These are phyloP conservation scores for Hipparchia sbordonii DNA, from an alignment of 2,888 invertebrate genomes.

Conservation along the genomic window DNA sequence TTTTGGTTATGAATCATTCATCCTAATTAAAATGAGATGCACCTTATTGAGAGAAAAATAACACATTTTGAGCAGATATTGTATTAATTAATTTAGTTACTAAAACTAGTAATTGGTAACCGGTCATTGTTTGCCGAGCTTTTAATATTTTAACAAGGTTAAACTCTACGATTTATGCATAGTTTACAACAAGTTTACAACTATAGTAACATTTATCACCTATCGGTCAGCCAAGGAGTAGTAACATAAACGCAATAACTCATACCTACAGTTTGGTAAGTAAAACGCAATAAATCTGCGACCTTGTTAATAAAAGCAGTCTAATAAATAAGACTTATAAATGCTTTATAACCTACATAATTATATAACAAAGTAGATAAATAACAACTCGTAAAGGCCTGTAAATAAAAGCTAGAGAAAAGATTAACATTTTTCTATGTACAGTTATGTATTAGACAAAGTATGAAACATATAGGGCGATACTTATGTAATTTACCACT, in stretches of 20 bases:
- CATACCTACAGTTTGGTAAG: slow-evolving; percentile 6
- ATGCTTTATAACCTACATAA: not conserved
- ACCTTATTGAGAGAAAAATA: not conserved
- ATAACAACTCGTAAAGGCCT: not conserved
- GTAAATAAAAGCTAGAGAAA: slow-evolving; percentile 3
- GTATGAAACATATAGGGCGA: not conserved
- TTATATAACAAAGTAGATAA: not conserved
- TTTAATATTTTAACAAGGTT: slow-evolving; percentile 3
- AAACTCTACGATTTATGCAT: not conserved
- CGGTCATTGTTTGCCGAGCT: not conserved
- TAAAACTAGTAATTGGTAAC: not conserved
- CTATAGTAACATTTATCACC: slow-evolving; percentile 5
- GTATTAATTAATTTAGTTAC: not conserved
- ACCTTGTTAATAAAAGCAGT: slow-evolving; percentile 9
- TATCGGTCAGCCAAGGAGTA: slow-evolving; percentile 11
- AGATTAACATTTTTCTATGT: not conserved
- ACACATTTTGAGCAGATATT: not conserved
- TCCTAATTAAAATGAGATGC: not conserved
- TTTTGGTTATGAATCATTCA: too few relatives aligned
- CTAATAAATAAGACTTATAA: slow-evolving; percentile 1
- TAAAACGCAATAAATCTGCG: slow-evolving; percentile 17
- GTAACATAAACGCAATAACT: slow-evolving; percentile 1
- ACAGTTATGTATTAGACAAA: not conserved
- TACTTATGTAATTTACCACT: slow-evolving; percentile 22
- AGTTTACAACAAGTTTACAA: slow-evolving; percentile 15